Conservation (phyloP, 1,140 invertebrate genomes). For the Acromyrmex charruanus region DNA sequence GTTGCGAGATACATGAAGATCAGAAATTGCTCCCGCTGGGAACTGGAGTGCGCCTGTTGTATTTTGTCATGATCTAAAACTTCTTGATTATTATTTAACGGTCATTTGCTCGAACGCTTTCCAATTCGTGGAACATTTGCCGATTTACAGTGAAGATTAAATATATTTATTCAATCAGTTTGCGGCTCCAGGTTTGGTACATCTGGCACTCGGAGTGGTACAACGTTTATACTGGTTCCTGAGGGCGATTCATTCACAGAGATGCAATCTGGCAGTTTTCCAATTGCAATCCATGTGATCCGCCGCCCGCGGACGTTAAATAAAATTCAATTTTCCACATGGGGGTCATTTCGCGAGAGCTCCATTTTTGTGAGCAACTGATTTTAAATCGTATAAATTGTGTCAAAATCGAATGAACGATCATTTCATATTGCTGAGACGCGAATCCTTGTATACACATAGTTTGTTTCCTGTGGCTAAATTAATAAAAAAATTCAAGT, state of each 20-base stretch:
- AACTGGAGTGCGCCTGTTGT: not conserved
- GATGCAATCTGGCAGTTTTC: constrained; percentile 72
- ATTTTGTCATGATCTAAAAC: constrained; percentile 13
- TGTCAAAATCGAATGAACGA: not conserved
- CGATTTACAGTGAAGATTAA: constrained; percentile 37
- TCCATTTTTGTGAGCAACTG: constrained; percentile 40
- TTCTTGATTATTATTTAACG: constrained; percentile 32
- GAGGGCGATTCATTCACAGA: constrained; percentile 56
- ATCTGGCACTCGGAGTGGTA: constrained; percentile 58
- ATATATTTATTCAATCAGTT: constrained; percentile 72
- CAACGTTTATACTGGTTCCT: constrained; percentile 68
- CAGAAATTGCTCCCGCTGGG: constrained; percentile 6
- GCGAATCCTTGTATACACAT: not conserved
- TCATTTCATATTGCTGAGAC: not conserved
- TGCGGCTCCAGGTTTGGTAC: constrained; percentile 22
- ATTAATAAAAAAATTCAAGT: not conserved
- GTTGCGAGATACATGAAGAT: not conserved
- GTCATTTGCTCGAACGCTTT: constrained; percentile 25
- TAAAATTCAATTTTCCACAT: constrained; percentile 65
- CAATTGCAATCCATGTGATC: constrained; percentile 71
- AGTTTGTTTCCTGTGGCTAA: too few relatives aligned
- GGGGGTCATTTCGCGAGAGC: constrained; percentile 27
- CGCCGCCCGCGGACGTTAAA: constrained; percentile 59
- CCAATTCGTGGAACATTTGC: constrained; percentile 4
- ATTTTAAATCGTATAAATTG: constrained; percentile 28